These are phyloP conservation scores for Rhynchotus rufescens DNA, from an alignment of 2,797 vertebrate genomes.

Conservation along the genomic window DNA sequence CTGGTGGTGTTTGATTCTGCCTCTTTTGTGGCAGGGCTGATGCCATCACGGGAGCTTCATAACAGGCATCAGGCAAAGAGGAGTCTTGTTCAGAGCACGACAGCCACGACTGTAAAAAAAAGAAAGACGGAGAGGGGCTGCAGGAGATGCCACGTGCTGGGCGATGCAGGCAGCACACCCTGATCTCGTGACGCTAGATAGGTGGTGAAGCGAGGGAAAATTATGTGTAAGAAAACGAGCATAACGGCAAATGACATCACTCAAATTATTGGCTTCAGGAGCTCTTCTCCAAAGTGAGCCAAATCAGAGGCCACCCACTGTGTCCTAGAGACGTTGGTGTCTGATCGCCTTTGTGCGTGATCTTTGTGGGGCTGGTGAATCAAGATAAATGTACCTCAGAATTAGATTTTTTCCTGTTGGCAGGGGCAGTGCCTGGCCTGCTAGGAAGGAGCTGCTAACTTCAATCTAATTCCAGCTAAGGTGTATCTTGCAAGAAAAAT, in stretches of 20 bases:
- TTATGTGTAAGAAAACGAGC: not conserved
- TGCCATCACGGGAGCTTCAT: not conserved
- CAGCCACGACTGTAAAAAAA: accelerated
- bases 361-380: not conserved
- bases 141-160: not conserved
- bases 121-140: not conserved
- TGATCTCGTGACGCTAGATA: not conserved
- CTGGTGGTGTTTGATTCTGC: not conserved
- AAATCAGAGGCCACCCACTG: not conserved
- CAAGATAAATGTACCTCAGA: not conserved
- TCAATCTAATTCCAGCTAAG: not conserved
- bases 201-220: not conserved
- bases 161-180: not conserved
- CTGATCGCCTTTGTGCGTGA: accelerated
- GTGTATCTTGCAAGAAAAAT: not conserved
- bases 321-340: not conserved
- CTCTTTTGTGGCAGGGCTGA: not conserved
- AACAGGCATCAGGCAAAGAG: not conserved
- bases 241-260: not conserved
- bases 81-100: accelerated
- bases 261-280: not conserved
- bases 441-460: not conserved
- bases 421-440: not conserved
- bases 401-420: not conserved
- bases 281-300: accelerated